Conservation (phyloP, 2,113 vertebrate genomes). For the Myrmecobius fasciatus region DNA sequence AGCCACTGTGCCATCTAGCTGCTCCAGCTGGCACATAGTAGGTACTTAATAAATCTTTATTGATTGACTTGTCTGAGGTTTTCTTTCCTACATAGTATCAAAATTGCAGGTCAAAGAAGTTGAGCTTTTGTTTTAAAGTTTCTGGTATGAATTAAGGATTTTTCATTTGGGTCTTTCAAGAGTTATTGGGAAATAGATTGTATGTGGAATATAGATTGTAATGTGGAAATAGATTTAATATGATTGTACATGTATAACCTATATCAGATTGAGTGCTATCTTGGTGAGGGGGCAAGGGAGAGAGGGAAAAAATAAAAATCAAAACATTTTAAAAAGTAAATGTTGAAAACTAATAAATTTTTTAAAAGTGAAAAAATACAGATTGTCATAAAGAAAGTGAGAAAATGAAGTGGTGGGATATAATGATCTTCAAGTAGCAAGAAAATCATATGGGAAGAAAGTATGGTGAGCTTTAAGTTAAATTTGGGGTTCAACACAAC, state of each 20-base stretch:
- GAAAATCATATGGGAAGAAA: not conserved
- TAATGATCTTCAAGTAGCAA: not conserved
- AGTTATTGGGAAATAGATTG: not conserved
- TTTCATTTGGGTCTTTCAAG: not conserved
- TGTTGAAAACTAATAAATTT: too few relatives aligned
- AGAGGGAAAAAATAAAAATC: too few relatives aligned
- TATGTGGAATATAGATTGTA: too few relatives aligned
- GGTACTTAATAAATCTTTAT: not conserved
- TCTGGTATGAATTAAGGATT: not conserved
- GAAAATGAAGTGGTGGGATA: not conserved
- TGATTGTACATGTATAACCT: too few relatives aligned
- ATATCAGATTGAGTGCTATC: too few relatives aligned
- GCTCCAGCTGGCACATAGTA: not conserved
- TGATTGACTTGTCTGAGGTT: not conserved
- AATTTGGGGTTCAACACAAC: not conserved
- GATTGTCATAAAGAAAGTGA: not conserved
- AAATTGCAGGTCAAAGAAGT: not conserved
- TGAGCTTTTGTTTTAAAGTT: not conserved
- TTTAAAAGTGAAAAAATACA: too few relatives aligned
- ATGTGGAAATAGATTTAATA: too few relatives aligned
- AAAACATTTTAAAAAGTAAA: too few relatives aligned
- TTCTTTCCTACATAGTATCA: not conserved
- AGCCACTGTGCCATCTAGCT: not conserved
- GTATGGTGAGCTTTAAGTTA: not conserved
- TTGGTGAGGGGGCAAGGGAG: too few relatives aligned